A percentile compares a stretch with the other conserved stretches of the same genome.
Evolutionary conservation across 2,888 invertebrate species (phyloP).

Genomic region (Vanessa cardui): DNA sequence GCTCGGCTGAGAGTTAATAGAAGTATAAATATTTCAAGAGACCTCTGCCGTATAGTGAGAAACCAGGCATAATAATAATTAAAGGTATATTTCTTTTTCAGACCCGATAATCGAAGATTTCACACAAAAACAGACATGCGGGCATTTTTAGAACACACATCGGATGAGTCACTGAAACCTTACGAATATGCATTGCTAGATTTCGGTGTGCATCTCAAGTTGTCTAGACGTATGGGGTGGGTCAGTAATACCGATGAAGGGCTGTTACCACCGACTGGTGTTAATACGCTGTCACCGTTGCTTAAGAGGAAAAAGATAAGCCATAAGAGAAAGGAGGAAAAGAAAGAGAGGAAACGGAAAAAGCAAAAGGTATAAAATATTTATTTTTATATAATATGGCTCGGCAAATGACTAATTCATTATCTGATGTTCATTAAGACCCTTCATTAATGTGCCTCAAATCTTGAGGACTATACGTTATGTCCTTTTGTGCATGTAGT

Average conservation of each 20-base stretch:
- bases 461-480: no score
- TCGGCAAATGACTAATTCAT: no score
- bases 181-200: slow-evolving; percentile 65
- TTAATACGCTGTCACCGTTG: slow-evolving; percentile 56
- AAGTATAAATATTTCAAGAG: no score
- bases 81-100: slow-evolving; percentile 44
- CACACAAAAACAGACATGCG: slow-evolving; percentile 76
- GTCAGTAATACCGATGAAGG: slow-evolving; percentile 52
- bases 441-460: no score
- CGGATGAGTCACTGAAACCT: slow-evolving; percentile 46
- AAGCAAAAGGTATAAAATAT: slow-evolving; percentile 23
- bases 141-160: slow-evolving; percentile 56
- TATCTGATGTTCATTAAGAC: no score
- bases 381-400: neutral
- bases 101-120: slow-evolving; percentile 68
- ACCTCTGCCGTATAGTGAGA: neutral
- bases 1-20: no score
- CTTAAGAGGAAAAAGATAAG: slow-evolving; percentile 56
- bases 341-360: slow-evolving; percentile 43
- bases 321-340: slow-evolving; percentile 49
- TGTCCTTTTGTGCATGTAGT: no score
- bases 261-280: slow-evolving; percentile 47
- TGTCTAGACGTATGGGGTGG: slow-evolving; percentile 75
- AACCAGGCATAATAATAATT: neutral
- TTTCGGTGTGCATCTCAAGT: slow-evolving; percentile 74